Conservation (phyloP, 30 jellyfish, hydroid and myxozoan species). For the Cassiopea xamachana region DNA sequence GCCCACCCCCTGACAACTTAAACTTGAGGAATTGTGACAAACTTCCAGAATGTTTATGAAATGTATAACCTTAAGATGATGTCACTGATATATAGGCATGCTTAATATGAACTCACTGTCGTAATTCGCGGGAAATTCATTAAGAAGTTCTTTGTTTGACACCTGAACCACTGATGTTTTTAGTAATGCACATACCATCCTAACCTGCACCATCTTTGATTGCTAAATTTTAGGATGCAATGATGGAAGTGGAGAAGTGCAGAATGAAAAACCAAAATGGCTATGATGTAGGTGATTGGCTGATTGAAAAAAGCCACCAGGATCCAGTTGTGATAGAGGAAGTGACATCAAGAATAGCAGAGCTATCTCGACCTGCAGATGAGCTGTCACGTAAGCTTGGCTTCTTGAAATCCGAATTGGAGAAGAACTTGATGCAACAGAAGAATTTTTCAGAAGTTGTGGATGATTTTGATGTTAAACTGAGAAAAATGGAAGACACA, state of each 20-base stretch:
- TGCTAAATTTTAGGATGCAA: conserved; percentile 14
- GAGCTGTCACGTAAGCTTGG: conserved; percentile 68
- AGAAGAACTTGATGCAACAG: conserved; percentile 60
- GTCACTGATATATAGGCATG: too few species aligned
- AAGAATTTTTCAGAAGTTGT: conserved; percentile 61
- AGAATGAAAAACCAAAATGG: conserved; percentile 66
- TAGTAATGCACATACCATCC: too few species aligned
- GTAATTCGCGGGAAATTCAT: too few species aligned
- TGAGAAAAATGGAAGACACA: conserved; percentile 61
- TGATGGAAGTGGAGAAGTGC: conserved; percentile 67
- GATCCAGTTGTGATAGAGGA: conserved; percentile 78
- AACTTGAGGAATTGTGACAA: too few species aligned
- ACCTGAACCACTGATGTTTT: too few species aligned
- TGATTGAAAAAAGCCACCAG: conserved; percentile 79
- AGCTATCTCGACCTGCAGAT: conserved; percentile 67
- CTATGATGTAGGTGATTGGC: conserved; percentile 81
- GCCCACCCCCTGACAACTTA: too few species aligned
- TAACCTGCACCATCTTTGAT: too few species aligned
- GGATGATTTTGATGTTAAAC: conserved; percentile 55
- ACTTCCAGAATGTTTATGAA: too few species aligned
- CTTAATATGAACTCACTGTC: too few species aligned
- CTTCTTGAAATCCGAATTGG: conserved; percentile 76
- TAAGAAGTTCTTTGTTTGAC: too few species aligned
- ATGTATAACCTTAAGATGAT: too few species aligned
- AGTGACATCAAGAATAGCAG: conserved; percentile 72